Evolutionary conservation across 2,113 vertebrate genomes (phyloP), one percentile per base, ranked within the genome.

Genomic region (Aplodontia rufa): DNA sequence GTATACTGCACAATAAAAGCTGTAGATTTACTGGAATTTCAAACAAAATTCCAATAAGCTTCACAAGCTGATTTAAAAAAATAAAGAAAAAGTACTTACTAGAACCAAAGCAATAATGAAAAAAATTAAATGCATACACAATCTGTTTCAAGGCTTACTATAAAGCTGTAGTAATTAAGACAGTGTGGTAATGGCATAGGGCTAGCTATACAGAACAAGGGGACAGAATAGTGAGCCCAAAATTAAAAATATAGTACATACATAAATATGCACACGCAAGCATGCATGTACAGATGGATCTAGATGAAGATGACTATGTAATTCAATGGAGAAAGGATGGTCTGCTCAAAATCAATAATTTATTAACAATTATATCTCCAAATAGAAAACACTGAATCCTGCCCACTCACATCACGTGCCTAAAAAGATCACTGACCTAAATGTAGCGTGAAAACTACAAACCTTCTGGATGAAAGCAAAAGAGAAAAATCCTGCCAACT

Each of bases 371-470:
- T 76, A 28, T 19, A 62, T 82, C 37, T 37, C 30, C 28, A 49
- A 14, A 81, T 49, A 10, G 47, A 74, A 90, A 64, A 62, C 14
- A 69, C 60, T 42, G 11, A 66, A n/a, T 20, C 62, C 42, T 89
- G 28, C 64, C 6, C 24, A 22, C 89, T 86, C 22, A 45, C 22
- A 55, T 7, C 5, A 12, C 26, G 42, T 24, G 60, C 4, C 45
- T 58, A 66, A 62, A 80, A 75, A 4, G 4, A 71, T 66, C 32
- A 78, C 47, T 78, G 53, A 14, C 55, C 30, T 86, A 93, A 78
- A 93, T 40, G 40, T 62, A 86, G 58, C 76, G 9, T 51, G 78
- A 94, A 87, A 86, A 60, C 62, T 74, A 82, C 22, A 92, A 96
- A 79, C 74, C 13, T 68, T 83, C 35, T 62, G 53, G 11, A 66